Evolutionary conservation across 2,888 invertebrate species (phyloP).

Genomic region (Anticlea derivata): DNA sequence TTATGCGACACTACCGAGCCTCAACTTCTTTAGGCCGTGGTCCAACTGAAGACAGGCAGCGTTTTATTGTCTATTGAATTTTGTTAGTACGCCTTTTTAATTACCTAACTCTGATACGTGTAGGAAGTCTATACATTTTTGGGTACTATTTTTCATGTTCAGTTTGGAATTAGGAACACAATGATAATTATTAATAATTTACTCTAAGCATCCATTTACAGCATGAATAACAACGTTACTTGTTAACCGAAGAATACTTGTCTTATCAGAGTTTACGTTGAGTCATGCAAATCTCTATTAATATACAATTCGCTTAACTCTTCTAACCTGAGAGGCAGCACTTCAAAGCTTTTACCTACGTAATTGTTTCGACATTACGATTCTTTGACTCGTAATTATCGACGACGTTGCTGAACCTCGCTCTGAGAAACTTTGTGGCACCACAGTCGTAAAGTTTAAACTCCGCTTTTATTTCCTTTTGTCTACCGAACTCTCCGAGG

Average conservation of each 20-base stretch:
- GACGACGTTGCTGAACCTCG: conserved; percentile 51
- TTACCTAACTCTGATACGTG: too few species aligned
- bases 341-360: conserved; percentile 45
- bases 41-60: conserved; percentile 28
- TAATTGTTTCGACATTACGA: conserved; percentile 67
- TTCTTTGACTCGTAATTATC: conserved; percentile 61
- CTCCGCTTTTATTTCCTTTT: conserved; percentile 46
- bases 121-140: too few species aligned
- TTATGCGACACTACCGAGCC: conserved; percentile 55
- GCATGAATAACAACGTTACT: not conserved
- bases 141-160: too few species aligned
- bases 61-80: conserved; percentile 1
- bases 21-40: conserved; percentile 47
- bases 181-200: too few species aligned
- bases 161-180: too few species aligned
- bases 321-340: conserved; percentile 18
- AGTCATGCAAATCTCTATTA: not conserved
- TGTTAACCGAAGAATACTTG: too few species aligned
- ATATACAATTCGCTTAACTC: conserved; percentile 19
- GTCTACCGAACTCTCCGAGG: conserved; percentile 36
- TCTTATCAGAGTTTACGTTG: too few species aligned
- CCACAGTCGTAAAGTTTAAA: conserved; percentile 46
- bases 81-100: too few species aligned
- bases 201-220: not conserved
- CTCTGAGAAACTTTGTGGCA: conserved; percentile 51